phyloP scores from a whole-genome alignment of 1,140 invertebrate genomes.

The Paraescarpia echinospica region DNA sequence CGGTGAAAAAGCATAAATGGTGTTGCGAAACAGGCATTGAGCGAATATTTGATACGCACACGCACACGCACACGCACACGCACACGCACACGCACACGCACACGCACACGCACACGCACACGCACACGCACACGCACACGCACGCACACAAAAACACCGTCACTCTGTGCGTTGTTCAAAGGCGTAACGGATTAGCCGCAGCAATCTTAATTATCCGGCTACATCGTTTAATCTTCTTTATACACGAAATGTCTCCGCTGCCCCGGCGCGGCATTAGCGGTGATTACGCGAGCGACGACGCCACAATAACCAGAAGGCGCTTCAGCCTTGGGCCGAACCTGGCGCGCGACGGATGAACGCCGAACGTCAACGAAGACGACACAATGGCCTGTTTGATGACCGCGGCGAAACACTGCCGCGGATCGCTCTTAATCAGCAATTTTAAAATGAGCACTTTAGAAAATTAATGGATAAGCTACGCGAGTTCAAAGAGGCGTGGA shows the following conservation, averaged over 20 bases:
- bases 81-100: slow-evolving; percentile 35
- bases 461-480: neutral
- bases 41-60: slow-evolving; percentile 25
- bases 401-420: too few species aligned
- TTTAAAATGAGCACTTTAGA: neutral
- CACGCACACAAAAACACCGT: too few species aligned
- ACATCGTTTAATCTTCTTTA: neutral
- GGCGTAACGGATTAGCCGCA: neutral
- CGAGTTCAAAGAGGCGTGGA: neutral
- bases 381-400: neutral
- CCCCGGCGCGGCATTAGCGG: neutral
- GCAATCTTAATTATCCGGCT: neutral
- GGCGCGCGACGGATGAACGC: neutral
- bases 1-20: too few species aligned
- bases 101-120: slow-evolving; percentile 35
- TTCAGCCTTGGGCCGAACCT: neutral
- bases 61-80: slow-evolving; percentile 35
- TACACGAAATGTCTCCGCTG: neutral
- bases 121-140: slow-evolving; percentile 27
- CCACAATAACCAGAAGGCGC: neutral
- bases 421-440: slow-evolving; percentile 1
- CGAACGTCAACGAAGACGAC: neutral
- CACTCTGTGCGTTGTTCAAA: neutral
- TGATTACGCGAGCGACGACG: neutral
- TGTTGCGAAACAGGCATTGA: too few species aligned